Conservation (phyloP, 2,888 invertebrate genomes). For the Amphipyra berbera region DNA sequence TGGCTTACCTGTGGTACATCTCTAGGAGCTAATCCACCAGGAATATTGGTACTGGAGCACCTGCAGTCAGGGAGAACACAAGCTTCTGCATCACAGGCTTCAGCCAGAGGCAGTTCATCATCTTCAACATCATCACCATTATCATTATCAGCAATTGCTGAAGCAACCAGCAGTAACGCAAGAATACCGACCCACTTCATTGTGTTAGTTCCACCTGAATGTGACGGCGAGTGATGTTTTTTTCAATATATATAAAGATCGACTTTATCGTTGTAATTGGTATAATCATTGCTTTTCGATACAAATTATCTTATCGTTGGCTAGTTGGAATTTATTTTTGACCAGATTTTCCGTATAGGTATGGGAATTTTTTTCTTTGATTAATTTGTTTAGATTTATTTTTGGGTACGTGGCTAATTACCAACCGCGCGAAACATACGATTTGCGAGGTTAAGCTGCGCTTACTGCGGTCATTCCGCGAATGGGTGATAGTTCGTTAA, state of each 20-base stretch:
- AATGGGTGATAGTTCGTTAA: too few species aligned
- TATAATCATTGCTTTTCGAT: conserved; percentile 30
- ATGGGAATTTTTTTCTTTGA: not conserved
- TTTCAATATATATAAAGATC: conserved; percentile 45
- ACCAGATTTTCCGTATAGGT: conserved; percentile 3
- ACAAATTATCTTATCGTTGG: conserved; percentile 40
- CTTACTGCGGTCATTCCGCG: too few species aligned
- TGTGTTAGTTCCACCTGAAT: conserved; percentile 10
- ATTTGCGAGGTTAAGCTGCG: too few species aligned
- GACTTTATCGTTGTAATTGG: conserved; percentile 35
- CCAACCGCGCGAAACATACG: too few species aligned
- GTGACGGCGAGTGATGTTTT: conserved; percentile 9
- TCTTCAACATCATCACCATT: conserved; percentile 28
- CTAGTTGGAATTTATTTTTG: conserved; percentile 1
- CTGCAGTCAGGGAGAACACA: conserved; percentile 89
- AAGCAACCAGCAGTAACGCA: conserved; percentile 38
- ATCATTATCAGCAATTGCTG: conserved; percentile 21
- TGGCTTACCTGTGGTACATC: conserved; percentile 87
- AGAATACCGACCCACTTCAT: conserved; percentile 51
- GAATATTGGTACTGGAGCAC: conserved; percentile 85
- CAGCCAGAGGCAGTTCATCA: conserved; percentile 64
- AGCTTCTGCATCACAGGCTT: conserved; percentile 71
- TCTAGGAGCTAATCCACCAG: conserved; percentile 77
- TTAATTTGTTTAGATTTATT: too few species aligned
- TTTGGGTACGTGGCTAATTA: too few species aligned